phyloP scores from a whole-genome alignment of 2,113 vertebrate genomes.

The Ameiurus melas region DNA sequence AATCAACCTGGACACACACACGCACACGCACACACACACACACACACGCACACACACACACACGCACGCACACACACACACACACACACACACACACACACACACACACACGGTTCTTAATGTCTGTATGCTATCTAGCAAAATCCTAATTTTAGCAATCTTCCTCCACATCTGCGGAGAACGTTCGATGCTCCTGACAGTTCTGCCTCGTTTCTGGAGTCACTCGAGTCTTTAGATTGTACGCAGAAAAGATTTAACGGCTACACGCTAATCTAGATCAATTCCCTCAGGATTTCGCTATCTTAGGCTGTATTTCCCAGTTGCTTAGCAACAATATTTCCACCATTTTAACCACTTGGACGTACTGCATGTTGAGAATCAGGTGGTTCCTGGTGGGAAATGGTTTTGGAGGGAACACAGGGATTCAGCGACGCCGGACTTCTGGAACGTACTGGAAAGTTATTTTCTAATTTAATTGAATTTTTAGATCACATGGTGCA shows the following conservation, averaged over 20 bases:
- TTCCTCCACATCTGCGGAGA: background rate
- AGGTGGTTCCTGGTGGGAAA: background rate
- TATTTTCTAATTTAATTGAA: background rate
- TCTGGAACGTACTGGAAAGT: background rate
- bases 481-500: background rate
- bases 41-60: background rate
- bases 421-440: background rate
- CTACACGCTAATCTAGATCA: background rate
- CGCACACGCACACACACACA: background rate
- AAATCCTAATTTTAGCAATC: background rate
- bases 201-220: background rate
- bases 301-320: background rate
- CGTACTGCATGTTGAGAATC: background rate
- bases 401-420: background rate
- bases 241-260: background rate
- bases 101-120: background rate
- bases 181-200: background rate
- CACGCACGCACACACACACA: too few relatives aligned
- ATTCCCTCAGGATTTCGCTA: background rate
- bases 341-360: background rate
- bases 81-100: background rate
- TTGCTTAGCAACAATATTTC: background rate
- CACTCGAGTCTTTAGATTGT: background rate
- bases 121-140: background rate
- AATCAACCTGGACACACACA: conserved; percentile 80